Evolutionary conservation across 1,140 invertebrate species (phyloP).

Genomic region (Aphis craccivora): DNA sequence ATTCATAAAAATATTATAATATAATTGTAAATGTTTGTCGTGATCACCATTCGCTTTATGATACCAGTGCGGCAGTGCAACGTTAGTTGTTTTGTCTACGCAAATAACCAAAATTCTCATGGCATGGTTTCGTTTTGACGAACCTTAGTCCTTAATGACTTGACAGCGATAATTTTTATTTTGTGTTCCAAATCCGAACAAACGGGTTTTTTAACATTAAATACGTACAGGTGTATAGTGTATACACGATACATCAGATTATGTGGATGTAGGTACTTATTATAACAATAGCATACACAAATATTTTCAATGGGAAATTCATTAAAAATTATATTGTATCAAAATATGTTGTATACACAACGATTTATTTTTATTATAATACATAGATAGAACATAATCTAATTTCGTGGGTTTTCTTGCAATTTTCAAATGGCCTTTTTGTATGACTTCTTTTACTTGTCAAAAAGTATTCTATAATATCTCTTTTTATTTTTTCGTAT

Average conservation of each 20-base stretch:
- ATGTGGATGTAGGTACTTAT: neutral
- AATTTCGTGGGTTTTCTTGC: too few relatives aligned
- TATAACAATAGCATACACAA: neutral
- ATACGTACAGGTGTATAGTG: neutral
- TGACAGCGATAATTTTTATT: neutral
- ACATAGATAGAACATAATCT: too few relatives aligned
- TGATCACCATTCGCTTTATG: neutral
- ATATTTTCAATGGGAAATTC: neutral
- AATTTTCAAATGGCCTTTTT: too few relatives aligned
- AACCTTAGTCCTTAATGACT: neutral
- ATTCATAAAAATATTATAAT: neutral
- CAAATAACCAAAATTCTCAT: neutral
- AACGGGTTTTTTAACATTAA: neutral
- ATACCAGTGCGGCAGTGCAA: neutral
- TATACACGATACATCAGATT: neutral
- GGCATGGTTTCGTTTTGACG: constrained; percentile 26
- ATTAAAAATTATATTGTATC: neutral
- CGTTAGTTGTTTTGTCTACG: neutral
- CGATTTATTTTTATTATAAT: too few relatives aligned
- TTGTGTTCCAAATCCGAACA: neutral
- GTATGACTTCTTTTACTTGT: too few relatives aligned
- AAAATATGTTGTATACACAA: too few relatives aligned
- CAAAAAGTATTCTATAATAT: too few relatives aligned
- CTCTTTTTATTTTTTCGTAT: too few relatives aligned
- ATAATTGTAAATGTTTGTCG: neutral